phyloP scores from a whole-genome alignment of 1,140 invertebrate genomes.

The Lordiphosa stackelbergi region DNA sequence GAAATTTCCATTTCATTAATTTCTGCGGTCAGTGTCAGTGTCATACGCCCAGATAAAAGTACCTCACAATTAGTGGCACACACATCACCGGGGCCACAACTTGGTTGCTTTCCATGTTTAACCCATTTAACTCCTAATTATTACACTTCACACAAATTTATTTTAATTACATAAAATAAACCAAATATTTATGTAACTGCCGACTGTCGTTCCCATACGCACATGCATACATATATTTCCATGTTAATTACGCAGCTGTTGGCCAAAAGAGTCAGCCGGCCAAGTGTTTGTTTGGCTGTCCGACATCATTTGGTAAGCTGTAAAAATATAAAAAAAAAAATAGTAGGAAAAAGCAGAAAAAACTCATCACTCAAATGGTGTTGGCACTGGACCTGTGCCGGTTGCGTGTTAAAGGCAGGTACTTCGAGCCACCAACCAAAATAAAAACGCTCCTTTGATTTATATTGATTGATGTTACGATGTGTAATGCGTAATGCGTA shows the following conservation, averaged over 20 bases:
- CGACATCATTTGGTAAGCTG: constrained; percentile 59
- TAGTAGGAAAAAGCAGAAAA: constrained; percentile 36
- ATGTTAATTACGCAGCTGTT: constrained; percentile 60
- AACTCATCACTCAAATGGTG: too few species aligned
- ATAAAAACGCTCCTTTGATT: too few species aligned
- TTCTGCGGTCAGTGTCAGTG: constrained; percentile 11
- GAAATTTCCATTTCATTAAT: not conserved
- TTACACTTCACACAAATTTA: constrained; percentile 73
- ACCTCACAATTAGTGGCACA: constrained; percentile 55
- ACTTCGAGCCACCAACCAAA: too few species aligned
- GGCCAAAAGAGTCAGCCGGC: constrained; percentile 21
- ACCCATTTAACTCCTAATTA: constrained; percentile 75
- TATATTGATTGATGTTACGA: too few species aligned
- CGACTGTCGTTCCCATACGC: constrained; percentile 30
- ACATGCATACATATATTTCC: constrained; percentile 24
- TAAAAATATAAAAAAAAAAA: too few species aligned
- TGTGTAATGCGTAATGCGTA: too few species aligned
- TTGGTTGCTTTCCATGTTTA: constrained; percentile 48
- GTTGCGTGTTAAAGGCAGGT: too few species aligned
- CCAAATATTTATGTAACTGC: constrained; percentile 67
- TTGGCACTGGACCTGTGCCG: too few species aligned
- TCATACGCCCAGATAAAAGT: constrained; percentile 29
- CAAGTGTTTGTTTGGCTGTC: constrained; percentile 55
- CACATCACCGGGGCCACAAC: constrained; percentile 20
- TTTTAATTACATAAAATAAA: constrained; percentile 74